A percentile compares a stretch with the other conserved stretches of the same genome.
These are phyloP conservation scores for Xestobium rufovillosum DNA, from an alignment of 2,888 invertebrate genomes.

Conservation along the genomic window DNA sequence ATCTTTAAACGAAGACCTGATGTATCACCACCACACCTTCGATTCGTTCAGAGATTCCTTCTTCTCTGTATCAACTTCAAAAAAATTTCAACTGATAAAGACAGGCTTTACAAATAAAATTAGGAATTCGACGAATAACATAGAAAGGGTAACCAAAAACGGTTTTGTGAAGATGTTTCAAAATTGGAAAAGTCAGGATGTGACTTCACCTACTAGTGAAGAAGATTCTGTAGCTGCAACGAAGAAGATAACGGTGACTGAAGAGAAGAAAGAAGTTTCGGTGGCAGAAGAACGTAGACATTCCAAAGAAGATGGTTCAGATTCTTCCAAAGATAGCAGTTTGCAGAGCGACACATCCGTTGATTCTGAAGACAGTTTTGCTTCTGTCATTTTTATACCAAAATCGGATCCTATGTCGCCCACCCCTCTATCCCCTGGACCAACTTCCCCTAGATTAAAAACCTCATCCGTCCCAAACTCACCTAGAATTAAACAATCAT, in stretches of 20 bases:
- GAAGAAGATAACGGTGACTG: slow-evolving; percentile 16
- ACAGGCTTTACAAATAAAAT: slow-evolving; percentile 77
- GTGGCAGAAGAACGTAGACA: slow-evolving; percentile 53
- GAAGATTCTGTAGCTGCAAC: slow-evolving; percentile 25
- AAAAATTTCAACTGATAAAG: slow-evolving; percentile 68
- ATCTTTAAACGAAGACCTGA: slow-evolving; percentile 78
- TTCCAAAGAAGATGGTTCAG: slow-evolving; percentile 82
- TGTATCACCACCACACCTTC: slow-evolving; percentile 60
- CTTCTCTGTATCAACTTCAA: slow-evolving; percentile 66
- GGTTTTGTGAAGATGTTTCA: slow-evolving; percentile 79
- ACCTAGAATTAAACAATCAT: slow-evolving; percentile 63
- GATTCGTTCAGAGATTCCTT: slow-evolving; percentile 67
- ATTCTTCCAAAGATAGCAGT: slow-evolving; percentile 82
- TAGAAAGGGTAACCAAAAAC: slow-evolving; percentile 76
- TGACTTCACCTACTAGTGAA: slow-evolving; percentile 37
- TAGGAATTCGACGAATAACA: slow-evolving; percentile 73
- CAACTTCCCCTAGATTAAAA: slow-evolving; percentile 55
- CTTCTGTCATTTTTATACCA: slow-evolving; percentile 86
- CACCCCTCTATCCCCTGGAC: slow-evolving; percentile 53
- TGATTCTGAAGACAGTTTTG: slow-evolving; percentile 89
- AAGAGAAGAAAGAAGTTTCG: slow-evolving; percentile 22
- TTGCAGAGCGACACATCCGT: slow-evolving; percentile 90
- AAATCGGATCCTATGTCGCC: slow-evolving; percentile 68
- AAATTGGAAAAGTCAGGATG: slow-evolving; percentile 62
- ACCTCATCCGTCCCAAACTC: slow-evolving; percentile 71